phyloP scores from a whole-genome alignment of 2,888 invertebrate species.

The Drosophila mimetica region DNA sequence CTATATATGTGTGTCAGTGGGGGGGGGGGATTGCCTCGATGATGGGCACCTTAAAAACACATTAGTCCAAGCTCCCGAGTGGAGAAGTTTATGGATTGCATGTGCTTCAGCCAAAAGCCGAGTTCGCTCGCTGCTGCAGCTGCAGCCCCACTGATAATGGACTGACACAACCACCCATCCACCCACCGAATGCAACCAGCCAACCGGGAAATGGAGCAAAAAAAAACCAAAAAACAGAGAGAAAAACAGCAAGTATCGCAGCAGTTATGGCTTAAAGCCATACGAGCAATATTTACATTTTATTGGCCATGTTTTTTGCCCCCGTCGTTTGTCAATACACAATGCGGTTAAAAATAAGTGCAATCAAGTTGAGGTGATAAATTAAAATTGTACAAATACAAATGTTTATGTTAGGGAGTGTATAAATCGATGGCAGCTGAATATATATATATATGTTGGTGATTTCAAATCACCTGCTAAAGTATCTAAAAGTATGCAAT shows the following conservation, averaged over 20 bases:
- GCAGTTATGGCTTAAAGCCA: constrained; percentile 1
- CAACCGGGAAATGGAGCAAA: background rate
- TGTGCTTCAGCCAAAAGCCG: constrained; percentile 43
- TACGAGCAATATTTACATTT: background rate
- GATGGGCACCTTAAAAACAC: constrained; percentile 43
- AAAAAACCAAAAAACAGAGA: background rate
- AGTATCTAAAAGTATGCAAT: no score
- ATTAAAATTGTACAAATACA: background rate
- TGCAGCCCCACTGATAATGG: constrained; percentile 59
- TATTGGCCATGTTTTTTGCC: constrained; percentile 3
- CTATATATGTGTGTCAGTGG: constrained; percentile 20
- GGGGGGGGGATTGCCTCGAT: background rate
- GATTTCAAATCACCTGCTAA: no score
- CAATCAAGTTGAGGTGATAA: background rate
- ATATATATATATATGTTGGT: no score
- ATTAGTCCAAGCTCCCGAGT: constrained; percentile 46
- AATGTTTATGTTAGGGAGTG: background rate
- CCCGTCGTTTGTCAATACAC: background rate
- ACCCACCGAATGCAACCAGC: background rate
- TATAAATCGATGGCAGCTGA: background rate
- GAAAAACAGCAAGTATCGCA: background rate
- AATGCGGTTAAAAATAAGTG: constrained; percentile 5
- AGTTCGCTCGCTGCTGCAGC: constrained; percentile 55
- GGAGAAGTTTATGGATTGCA: constrained; percentile 55
- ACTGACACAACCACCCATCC: constrained; percentile 15